Evolutionary conservation across 2,797 vertebrate species (phyloP).

Genomic region (Prunella strophiata): DNA sequence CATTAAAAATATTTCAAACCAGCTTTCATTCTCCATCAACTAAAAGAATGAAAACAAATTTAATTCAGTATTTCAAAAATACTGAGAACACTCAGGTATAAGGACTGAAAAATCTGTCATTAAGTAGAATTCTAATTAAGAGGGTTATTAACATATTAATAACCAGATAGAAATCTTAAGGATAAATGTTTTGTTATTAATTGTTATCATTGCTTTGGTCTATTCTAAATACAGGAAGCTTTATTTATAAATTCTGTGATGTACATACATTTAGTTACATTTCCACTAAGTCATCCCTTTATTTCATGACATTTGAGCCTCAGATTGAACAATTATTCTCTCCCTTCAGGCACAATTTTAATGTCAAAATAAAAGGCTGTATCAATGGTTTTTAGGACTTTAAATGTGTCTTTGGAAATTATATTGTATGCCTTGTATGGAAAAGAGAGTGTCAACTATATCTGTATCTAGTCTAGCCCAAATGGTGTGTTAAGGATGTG

Average conservation of each 20-base stretch:
- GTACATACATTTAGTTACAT: background rate
- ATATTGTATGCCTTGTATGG: background rate
- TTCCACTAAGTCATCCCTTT: background rate
- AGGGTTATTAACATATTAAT: slow-evolving; percentile 57
- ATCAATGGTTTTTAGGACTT: background rate
- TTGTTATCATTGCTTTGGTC: background rate
- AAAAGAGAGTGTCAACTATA: background rate
- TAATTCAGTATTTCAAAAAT: slow-evolving; percentile 53
- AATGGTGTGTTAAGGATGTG: background rate
- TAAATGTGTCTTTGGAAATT: background rate
- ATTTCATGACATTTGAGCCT: background rate
- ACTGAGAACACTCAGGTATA: slow-evolving; percentile 5
- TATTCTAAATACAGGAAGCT: background rate
- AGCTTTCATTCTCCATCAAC: slow-evolving; percentile 1
- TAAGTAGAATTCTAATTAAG: slow-evolving; percentile 62
- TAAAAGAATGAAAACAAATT: slow-evolving; percentile 45
- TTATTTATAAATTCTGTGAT: background rate
- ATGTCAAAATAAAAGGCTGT: background rate
- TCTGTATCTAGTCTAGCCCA: background rate
- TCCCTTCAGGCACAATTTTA: background rate
- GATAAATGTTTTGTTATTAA: background rate
- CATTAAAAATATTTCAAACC: background rate
- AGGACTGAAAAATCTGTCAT: slow-evolving; percentile 39
- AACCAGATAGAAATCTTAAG: slow-evolving; percentile 15
- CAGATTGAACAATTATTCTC: background rate